phyloP scores from a whole-genome alignment of 53 echinoderm and acorn worm genomes.

The Apostichopus leukothele region DNA sequence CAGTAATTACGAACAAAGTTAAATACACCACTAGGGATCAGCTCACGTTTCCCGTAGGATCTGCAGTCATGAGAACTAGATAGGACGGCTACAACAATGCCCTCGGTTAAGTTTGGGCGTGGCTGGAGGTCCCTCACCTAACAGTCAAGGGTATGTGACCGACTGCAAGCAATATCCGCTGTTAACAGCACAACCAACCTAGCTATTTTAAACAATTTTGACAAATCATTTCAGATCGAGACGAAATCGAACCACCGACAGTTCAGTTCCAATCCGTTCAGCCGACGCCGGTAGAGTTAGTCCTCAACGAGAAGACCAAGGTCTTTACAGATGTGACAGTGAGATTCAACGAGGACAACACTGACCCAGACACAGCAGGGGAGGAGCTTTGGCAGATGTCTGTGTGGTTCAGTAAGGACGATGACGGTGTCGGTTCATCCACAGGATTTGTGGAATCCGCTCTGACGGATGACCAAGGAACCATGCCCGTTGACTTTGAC shows the following conservation, averaged over 20 bases:
- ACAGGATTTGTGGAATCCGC: conserved; percentile 39
- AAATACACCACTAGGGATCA: no score
- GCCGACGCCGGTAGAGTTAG: conserved; percentile 27
- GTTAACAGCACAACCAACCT: no score
- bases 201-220: no score
- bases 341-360: conserved; percentile 19
- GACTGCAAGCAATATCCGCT: no score
- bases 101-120: no score
- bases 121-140: no score
- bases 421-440: conserved; percentile 55
- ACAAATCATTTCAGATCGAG: neutral
- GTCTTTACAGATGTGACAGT: conserved; percentile 33
- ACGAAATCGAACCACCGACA: neutral
- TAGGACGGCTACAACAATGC: no score
- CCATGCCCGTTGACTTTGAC: conserved; percentile 38
- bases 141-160: no score
- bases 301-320: neutral
- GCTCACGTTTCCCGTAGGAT: no score
- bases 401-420: conserved; percentile 55
- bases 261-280: conserved; percentile 39
- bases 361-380: conserved; percentile 40
- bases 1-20: no score
- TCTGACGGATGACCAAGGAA: conserved; percentile 29
- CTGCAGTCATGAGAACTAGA: no score
- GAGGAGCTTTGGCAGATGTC: conserved; percentile 61